These are phyloP conservation scores for Tigriopus californicus DNA, from an alignment of 2,888 invertebrate genomes.

Conservation along the genomic window DNA sequence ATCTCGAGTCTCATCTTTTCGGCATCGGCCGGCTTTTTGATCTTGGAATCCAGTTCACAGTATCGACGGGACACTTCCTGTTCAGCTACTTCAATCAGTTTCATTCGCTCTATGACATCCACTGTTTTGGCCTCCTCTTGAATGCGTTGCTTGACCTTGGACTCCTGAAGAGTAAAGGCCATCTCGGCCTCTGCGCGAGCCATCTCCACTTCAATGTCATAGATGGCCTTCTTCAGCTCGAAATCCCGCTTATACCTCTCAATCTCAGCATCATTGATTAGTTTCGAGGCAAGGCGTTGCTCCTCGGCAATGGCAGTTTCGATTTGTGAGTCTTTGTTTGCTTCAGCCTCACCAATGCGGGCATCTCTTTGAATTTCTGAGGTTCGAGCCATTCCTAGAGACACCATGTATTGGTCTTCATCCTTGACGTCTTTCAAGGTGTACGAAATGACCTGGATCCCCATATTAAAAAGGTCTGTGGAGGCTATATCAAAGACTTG, in stretches of 20 bases:
- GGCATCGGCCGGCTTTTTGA: conserved; percentile 13
- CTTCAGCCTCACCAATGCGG: conserved; percentile 16
- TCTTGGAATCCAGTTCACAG: not conserved
- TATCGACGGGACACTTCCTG: conserved; percentile 5
- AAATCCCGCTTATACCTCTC: conserved; percentile 18
- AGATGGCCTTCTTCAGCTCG: conserved; percentile 16
- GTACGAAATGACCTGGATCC: conserved; percentile 14
- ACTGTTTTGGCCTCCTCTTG: conserved; percentile 11
- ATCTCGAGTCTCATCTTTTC: conserved; percentile 2
- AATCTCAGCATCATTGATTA: conserved; percentile 9
- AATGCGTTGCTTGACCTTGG: conserved; percentile 6
- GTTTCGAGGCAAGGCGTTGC: conserved; percentile 9
- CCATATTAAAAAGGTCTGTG: conserved; percentile 15
- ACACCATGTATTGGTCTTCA: conserved; percentile 15
- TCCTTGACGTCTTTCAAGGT: conserved; percentile 15
- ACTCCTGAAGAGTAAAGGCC: conserved; percentile 5
- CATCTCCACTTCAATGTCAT: conserved; percentile 14
- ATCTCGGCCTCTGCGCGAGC: conserved; percentile 14
- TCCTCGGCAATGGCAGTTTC: conserved; percentile 10
- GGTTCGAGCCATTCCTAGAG: conserved; percentile 13
- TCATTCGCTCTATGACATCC: conserved; percentile 11
- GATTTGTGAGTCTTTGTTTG: conserved; percentile 9
- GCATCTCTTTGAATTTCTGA: conserved; percentile 13
- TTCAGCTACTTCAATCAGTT: conserved; percentile 11
- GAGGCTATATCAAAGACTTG: conserved; percentile 16